Evolutionary conservation across 2,888 invertebrate species (phyloP), one percentile per base, ranked within the genome.

Genomic region (Tromatobia lineatoria): DNA sequence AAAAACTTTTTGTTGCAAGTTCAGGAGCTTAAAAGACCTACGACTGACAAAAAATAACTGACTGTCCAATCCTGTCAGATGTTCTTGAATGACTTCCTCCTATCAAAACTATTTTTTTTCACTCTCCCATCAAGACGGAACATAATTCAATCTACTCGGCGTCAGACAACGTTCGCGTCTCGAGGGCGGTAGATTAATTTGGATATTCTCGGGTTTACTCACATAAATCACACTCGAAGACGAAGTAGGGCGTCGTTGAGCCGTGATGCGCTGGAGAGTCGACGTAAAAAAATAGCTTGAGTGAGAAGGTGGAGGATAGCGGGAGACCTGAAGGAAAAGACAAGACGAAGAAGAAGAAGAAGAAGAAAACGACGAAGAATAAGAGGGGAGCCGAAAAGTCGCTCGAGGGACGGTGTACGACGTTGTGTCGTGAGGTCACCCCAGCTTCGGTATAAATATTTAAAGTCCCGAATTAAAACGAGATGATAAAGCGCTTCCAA

Each of bases 401-500:
- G 59, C 71, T 18, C 67, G 67, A 47, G 42, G 42, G 50, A 47
- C 18, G 47, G 38, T 38, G 6, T 23, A 34, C 59, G 79, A 47
- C 64, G 23, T 77, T 83, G 88, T 91, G 91, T 91, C 91, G 88
- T 90, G 90, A 91, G 91, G 91, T 92, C 92, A 91, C 91, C 90
- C 87, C 85, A 82, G 77, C 86, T 86, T 85, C 87, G 91, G 90
- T 92, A 92, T 92, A 92, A 92, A 92, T 92, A 92, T 92, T 92
- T 91, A 88, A 90, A 92, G 90, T 91, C 90, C 90, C 89, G 90
- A 92, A 92, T 92, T 91, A 92, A 92, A 89, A 90, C 89, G 88
- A 89, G 90, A 91, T 91, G 92, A 92, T 92, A 92, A 92, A 92
- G 91, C 90, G 90, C 75, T 90, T 91, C 91, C 90, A 88, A 91